Base-by-base conservation (phyloP, 2,888 invertebrate genomes). In the Thecophora atra region DNA sequence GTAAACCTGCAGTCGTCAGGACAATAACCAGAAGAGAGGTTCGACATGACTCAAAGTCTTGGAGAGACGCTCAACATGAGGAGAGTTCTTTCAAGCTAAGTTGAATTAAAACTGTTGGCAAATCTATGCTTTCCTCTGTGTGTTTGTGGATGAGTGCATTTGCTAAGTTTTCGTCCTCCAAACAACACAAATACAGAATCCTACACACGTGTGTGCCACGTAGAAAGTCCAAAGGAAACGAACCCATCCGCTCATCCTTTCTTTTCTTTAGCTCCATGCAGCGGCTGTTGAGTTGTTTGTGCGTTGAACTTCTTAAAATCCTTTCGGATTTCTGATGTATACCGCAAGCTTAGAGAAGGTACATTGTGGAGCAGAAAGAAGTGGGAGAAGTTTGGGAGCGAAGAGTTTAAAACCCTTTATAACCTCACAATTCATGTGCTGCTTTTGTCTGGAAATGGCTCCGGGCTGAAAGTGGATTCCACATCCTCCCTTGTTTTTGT, bases 61-160 rank as follows among this genome's bases (percentile, higher is more conserved):
- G 19, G 24, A n/a, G 21, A 54, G 54, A 54, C 11, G 65, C n/a
- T n/a, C n/a, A n/a, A n/a, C n/a, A 28, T 11, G 24, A 42, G 47
- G 26, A 13, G 65, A 26, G 13, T 42, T 24, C 64, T 64, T 24
- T 11, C 13, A 42, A 44, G 37, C 17, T 42, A 26, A 47, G 24
- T 26, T 44, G 64, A 42, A 17, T 64, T 64, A 64, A 17, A 47
- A 47, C 24, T 47, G 44, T 21, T 64, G 42, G 44, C 64, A 24
- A 47, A 47, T 44, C 21, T 64, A 47, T 64, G 64, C 37, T 30
- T 26, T 62, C 3, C 54, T 44, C 28, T 54, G 2, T 58, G 24
- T 58, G 69, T 62, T 64, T 67, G 52, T 54, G 60, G 37, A 13
- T 67, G 30, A 66, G 63, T 66, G 42, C 66, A 65, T 63, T 24